phyloP scores from a whole-genome alignment of 2,888 invertebrate genomes.

The Sesamia inferens region DNA sequence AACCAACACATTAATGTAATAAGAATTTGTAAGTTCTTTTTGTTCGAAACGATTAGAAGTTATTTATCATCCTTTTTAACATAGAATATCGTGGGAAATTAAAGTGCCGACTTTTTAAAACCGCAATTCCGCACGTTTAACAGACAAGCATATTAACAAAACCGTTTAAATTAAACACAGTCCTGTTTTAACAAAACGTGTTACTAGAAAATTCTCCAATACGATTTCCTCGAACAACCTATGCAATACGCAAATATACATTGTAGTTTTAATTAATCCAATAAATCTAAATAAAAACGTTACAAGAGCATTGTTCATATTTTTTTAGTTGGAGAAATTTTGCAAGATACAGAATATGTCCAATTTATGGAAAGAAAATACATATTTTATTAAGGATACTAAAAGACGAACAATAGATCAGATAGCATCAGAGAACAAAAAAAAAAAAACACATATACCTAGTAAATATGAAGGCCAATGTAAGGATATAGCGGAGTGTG shows the following conservation, averaged over 20 bases:
- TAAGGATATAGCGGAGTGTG: too few relatives aligned
- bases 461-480: too few relatives aligned
- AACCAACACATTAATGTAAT: constrained; percentile 32
- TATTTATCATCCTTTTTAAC: background rate
- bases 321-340: constrained; percentile 7
- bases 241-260: constrained; percentile 15
- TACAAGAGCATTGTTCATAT: constrained; percentile 2
- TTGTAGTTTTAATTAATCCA: background rate
- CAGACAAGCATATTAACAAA: background rate
- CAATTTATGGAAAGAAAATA: background rate
- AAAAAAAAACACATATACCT: too few relatives aligned
- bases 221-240: background rate
- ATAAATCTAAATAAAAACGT: background rate
- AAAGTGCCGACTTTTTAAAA: background rate
- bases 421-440: too few relatives aligned
- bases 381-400: too few relatives aligned
- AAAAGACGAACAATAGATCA: too few relatives aligned
- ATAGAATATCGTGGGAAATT: background rate
- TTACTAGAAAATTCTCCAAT: background rate
- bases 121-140: background rate
- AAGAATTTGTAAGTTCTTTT: background rate
- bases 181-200: constrained; percentile 16
- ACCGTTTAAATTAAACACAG: constrained; percentile 7
- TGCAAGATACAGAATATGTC: background rate
- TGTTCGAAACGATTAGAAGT: background rate